Conservation (phyloP, 2,797 vertebrate genomes). For the Pangasius djambal region DNA sequence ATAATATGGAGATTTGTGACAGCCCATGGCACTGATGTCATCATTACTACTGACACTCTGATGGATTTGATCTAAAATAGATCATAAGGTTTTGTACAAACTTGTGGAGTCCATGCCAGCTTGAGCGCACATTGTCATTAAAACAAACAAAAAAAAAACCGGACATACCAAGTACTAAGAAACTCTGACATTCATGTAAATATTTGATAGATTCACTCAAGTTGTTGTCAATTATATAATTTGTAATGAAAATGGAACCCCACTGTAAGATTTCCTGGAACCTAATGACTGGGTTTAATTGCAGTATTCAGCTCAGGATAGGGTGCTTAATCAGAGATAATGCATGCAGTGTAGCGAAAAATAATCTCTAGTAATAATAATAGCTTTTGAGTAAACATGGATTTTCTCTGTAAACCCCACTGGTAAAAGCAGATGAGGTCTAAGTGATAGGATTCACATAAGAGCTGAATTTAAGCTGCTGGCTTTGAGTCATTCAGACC, state of each 20-base stretch:
- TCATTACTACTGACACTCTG: slow-evolving; percentile 46
- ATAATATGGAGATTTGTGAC: slow-evolving; percentile 56
- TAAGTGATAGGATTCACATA: background rate
- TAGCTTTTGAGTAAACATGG: background rate
- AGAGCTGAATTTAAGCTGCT: background rate
- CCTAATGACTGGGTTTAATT: slow-evolving; percentile 29
- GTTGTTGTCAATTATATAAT: background rate
- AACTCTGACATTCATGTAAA: background rate
- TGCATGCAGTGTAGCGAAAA: slow-evolving; percentile 32
- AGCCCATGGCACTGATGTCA: slow-evolving; percentile 40
- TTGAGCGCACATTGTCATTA: background rate
- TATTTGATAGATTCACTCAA: background rate
- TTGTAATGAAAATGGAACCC: background rate
- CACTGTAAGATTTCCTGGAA: background rate
- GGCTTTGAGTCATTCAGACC: background rate
- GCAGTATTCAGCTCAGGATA: slow-evolving; percentile 18
- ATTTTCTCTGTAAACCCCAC: background rate
- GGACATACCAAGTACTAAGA: background rate
- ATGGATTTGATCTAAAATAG: background rate
- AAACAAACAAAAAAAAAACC: background rate
- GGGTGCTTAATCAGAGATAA: slow-evolving; percentile 11
- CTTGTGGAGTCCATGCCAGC: background rate
- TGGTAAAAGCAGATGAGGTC: background rate
- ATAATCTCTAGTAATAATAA: background rate
- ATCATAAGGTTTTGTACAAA: background rate